Evolutionary conservation across 2,113 vertebrate genomes (phyloP).

Genomic region (Gasterosteus aculeatus): DNA sequence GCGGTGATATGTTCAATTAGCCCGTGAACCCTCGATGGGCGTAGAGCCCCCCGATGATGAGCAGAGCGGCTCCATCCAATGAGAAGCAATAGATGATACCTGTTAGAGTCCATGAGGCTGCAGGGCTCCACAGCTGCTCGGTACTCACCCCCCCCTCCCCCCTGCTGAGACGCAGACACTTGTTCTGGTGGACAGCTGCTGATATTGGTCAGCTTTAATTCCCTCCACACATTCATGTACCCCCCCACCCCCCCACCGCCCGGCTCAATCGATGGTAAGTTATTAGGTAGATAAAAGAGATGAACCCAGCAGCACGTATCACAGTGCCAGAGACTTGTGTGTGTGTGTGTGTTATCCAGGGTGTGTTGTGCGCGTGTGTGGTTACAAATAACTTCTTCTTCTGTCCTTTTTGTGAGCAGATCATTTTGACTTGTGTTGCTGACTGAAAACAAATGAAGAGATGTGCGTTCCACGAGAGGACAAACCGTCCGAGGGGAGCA

Average conservation of each 20-base stretch:
- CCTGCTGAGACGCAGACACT: slow-evolving; percentile 44
- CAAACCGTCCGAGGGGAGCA: background rate
- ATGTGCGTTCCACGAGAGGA: no score
- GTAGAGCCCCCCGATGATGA: slow-evolving; percentile 22
- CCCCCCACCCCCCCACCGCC: slow-evolving; percentile 33
- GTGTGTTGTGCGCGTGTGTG: slow-evolving; percentile 17
- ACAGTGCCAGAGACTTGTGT: slow-evolving; percentile 72
- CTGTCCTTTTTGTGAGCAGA: no score
- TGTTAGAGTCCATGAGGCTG: slow-evolving; percentile 40
- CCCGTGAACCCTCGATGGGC: slow-evolving; percentile 80
- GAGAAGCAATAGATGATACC: slow-evolving; percentile 68
- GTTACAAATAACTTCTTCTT: no score
- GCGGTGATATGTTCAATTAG: slow-evolving; percentile 83
- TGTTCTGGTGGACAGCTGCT: slow-evolving; percentile 68
- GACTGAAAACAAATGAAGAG: slow-evolving; percentile 6
- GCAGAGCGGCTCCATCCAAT: slow-evolving; percentile 38
- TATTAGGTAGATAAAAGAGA: slow-evolving; percentile 83
- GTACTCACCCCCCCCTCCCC: no score
- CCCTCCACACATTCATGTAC: slow-evolving; percentile 70
- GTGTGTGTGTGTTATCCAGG: slow-evolving; percentile 26
- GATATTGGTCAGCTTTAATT: slow-evolving; percentile 73
- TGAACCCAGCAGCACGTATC: slow-evolving; percentile 76
- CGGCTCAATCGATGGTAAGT: slow-evolving; percentile 79
- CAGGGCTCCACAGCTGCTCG: no score
- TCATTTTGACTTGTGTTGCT: background rate